Conservation (phyloP, 2,888 invertebrate species). For the Orchesellides sinensis region DNA sequence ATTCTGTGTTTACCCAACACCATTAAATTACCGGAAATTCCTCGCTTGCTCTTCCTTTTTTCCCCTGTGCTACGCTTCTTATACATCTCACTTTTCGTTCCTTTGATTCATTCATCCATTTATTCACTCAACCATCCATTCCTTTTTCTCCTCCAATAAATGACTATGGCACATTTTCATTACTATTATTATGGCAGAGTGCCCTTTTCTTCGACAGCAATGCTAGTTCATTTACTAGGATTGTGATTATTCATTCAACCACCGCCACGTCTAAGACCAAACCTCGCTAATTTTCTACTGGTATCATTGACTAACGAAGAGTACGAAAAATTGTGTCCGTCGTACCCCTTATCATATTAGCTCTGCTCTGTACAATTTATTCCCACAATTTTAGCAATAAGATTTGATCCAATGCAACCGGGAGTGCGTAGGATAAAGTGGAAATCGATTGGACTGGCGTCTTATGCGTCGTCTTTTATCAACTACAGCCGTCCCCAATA, state of each 20-base stretch:
- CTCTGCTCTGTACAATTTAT: too few species aligned
- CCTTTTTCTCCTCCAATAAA: slow-evolving; percentile 31
- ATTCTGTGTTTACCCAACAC: slow-evolving; percentile 60
- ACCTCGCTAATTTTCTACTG: not conserved
- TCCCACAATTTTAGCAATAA: too few species aligned
- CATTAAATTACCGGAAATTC: slow-evolving; percentile 65
- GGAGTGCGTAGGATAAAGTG: too few species aligned
- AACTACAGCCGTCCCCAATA: too few species aligned
- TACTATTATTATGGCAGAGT: slow-evolving; percentile 50
- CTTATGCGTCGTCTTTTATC: too few species aligned
- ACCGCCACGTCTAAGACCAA: not conserved
- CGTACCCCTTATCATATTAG: too few species aligned
- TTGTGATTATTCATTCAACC: slow-evolving; percentile 48
- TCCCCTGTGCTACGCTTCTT: not conserved
- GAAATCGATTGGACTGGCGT: too few species aligned
- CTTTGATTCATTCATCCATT: slow-evolving; percentile 51
- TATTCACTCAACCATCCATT: slow-evolving; percentile 47
- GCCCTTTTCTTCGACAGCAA: slow-evolving; percentile 39
- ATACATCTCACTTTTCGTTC: not conserved
- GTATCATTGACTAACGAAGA: too few species aligned
- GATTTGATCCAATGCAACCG: too few species aligned
- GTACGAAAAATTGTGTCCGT: too few species aligned
- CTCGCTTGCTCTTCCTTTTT: slow-evolving; percentile 44
- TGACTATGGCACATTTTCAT: slow-evolving; percentile 50
- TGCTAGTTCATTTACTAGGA: slow-evolving; percentile 37